Evolutionary conservation across 2,113 vertebrate genomes (phyloP), one percentile per base, ranked within the genome.

Genomic region (Saguinus midas): DNA sequence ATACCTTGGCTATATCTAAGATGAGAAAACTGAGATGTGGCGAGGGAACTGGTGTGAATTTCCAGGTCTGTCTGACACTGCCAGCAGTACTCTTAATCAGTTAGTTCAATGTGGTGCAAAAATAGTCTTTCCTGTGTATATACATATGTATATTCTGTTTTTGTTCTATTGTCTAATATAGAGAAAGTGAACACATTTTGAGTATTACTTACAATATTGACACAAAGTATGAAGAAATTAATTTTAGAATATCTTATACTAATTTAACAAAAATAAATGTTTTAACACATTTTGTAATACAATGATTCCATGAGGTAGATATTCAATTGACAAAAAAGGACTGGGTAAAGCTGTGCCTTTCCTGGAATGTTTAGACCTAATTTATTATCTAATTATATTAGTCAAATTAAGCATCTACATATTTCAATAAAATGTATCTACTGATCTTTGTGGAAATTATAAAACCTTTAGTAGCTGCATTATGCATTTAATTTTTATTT

Each of bases 401-500:
- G 58, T 97, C 27, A 93, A 93, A 73, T 48, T 93, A 70, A 97
- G 23, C 17, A 93, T 91, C 48, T 83, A 55, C 23, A 48, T 95
- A 96, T 94, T 96, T 94, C 17, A 95, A 61, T 96, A 94, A 95
- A 96, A 94, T 92, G 40, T 87, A 61, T 72, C 58, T 95, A 68
- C 81, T 55, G 94, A 90, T 94, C 87, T 95, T 96, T 94, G 58
- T 87, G 23, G 83, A 82, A 58, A 70, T 18, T 85, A 79, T 94
- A 89, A 96, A 96, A 95, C 45, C 32, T 68, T 78, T 80, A 57
- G 25, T 87, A 96, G 90, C 29, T 98, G 17, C 66, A 94, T 96
- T 94, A 95, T 94, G 17, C 18, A 91, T 95, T 95, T 97, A 89
- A 93, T 86, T 97, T 97, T 91, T 87, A 90, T 95, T 97, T 97